Base-by-base conservation (phyloP, 1,140 invertebrate species). In the Pissodes strobi region DNA sequence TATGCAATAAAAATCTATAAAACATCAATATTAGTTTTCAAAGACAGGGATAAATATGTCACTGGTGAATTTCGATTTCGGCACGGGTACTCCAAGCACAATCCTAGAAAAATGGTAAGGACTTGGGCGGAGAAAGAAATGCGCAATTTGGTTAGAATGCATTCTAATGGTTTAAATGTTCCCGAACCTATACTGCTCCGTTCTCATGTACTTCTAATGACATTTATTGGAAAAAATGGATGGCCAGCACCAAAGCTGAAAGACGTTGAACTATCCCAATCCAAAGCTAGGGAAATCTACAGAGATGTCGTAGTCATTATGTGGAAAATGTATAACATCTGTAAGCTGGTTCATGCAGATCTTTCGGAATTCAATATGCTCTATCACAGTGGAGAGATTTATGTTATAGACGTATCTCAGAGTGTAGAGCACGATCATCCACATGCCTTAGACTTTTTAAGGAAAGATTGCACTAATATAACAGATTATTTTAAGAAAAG, bases 61-160 rank as follows among this genome's bases (percentile, higher is more conserved):
- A 90, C 85, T 15, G 97, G 97, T 22, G 97, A 99, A 79, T 98
- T 93, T 77, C 86, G 96, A 69, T 98, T 97, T 77, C 84, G 95
- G 21, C 90, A 92, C 79, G 95, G 95, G 2, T 98, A 98, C 74
- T 95, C 93, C 75, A 88, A 88, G 70, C 90, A 90, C 65, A 99
- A 99, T 85, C 95, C 95, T 2, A 82, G 96, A 21, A 99, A 99
- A 84, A 98, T 98, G 95, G 94, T 99, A 0, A 83, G 88, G 38
- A 94, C 92, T 0, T 99, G 97, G 97, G 97, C 96, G 18, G 96
- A 99, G 79, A 99, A 99, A 77, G 97, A 99, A 82, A 93, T 96
- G 86, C 82, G 96, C 43, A 99, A 99, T 82, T 86, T 99, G 64
- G 83, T 86, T 2, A 82, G 94, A 66, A 87, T 98, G 76, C 82